Evolutionary conservation across 2,888 invertebrate species (phyloP).

Genomic region (Periphyllus acericola): DNA sequence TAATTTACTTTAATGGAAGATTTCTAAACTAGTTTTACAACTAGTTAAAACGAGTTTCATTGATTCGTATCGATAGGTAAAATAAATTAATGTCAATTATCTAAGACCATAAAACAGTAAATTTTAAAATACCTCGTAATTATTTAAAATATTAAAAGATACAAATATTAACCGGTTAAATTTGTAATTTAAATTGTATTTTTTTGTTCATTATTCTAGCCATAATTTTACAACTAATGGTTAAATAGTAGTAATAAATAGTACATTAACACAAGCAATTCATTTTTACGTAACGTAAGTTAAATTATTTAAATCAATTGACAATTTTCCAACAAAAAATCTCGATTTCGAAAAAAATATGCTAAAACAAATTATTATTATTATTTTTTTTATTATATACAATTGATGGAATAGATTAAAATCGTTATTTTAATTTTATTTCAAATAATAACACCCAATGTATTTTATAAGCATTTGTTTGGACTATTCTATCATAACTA

Average conservation of each 20-base stretch:
- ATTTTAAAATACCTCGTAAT: conserved; percentile 1
- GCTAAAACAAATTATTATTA: too few relatives aligned
- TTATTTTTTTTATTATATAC: too few relatives aligned
- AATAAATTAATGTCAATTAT: conserved; percentile 23
- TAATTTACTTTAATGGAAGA: background rate
- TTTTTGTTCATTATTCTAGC: background rate
- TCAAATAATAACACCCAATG: too few relatives aligned
- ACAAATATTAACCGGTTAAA: background rate
- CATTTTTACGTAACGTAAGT: background rate
- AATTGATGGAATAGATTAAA: too few relatives aligned
- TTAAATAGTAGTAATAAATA: background rate
- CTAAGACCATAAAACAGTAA: background rate
- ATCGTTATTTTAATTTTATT: too few relatives aligned
- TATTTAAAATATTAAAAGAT: background rate
- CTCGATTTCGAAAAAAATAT: background rate
- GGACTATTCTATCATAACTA: too few relatives aligned
- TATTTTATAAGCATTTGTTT: too few relatives aligned
- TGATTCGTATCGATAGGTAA: background rate
- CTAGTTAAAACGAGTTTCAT: conserved; percentile 4
- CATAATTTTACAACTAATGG: background rate
- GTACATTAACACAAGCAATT: background rate
- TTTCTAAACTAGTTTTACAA: conserved; percentile 34
- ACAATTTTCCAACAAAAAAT: background rate
- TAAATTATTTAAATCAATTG: background rate
- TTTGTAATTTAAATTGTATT: background rate